A percentile compares a stretch with the other conserved stretches of the same genome.
These are phyloP conservation scores for Busseola fusca DNA, from an alignment of 2,888 invertebrate species.

Conservation along the genomic window DNA sequence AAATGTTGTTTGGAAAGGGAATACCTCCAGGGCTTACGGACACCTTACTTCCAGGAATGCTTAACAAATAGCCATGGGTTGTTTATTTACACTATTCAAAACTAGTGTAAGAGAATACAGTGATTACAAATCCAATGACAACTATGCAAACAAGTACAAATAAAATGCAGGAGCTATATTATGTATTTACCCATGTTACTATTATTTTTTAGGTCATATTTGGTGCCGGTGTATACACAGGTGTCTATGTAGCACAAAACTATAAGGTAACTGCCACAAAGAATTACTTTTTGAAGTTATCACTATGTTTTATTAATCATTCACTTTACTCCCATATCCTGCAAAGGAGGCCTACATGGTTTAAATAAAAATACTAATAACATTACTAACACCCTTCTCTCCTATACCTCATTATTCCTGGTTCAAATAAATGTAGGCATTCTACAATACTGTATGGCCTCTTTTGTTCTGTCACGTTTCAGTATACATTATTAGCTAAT, in stretches of 20 bases:
- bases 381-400: slow-evolving; percentile 5
- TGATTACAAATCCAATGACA: neutral
- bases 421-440: slow-evolving; percentile 50
- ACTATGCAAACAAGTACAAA: neutral
- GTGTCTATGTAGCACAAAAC: slow-evolving; percentile 92
- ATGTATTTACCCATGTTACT: slow-evolving; percentile 12
- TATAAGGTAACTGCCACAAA: slow-evolving; percentile 68
- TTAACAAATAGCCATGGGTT: slow-evolving; percentile 46
- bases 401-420: slow-evolving; percentile 49
- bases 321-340: slow-evolving; percentile 13
- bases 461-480: slow-evolving; percentile 65
- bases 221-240: slow-evolving; percentile 92
- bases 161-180: neutral
- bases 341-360: slow-evolving; percentile 57
- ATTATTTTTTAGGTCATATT: slow-evolving; percentile 90
- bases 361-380: neutral
- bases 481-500: slow-evolving; percentile 6
- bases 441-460: slow-evolving; percentile 63
- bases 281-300: neutral
- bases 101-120: slow-evolving; percentile 53
- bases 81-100: slow-evolving; percentile 43
- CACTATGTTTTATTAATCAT: slow-evolving; percentile 12
- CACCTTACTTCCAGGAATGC: neutral
- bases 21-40: neutral
- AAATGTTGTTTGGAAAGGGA: slow-evolving; percentile 9